These are phyloP conservation scores for Drosophila trichaetosa DNA, from an alignment of 2,888 invertebrate species.

Conservation along the genomic window DNA sequence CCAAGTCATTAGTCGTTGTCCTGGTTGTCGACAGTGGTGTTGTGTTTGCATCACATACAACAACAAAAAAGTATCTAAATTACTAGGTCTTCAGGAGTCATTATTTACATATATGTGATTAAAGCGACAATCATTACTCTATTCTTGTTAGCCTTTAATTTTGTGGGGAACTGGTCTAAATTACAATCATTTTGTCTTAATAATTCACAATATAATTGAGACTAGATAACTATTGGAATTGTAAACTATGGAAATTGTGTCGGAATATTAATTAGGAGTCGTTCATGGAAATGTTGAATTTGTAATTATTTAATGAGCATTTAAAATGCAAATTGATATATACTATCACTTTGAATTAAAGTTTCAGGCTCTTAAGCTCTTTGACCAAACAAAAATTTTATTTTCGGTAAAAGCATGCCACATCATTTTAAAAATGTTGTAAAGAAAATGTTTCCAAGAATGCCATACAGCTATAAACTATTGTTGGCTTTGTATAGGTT, in stretches of 20 bases:
- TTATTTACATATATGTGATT: slow-evolving; percentile 48
- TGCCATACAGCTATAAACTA: not conserved
- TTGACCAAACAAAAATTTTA: not conserved
- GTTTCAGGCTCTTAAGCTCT: not conserved
- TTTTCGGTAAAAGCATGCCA: slow-evolving; percentile 1
- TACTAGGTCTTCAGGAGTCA: slow-evolving; percentile 48
- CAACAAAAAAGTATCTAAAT: slow-evolving; percentile 56
- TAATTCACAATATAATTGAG: not conserved
- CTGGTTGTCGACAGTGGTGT: slow-evolving; percentile 32
- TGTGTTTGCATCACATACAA: slow-evolving; percentile 23
- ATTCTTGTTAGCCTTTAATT: slow-evolving; percentile 10
- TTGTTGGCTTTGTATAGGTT: slow-evolving; percentile 16
- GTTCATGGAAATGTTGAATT: not conserved
- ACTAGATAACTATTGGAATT: not conserved
- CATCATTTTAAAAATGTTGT: not conserved
- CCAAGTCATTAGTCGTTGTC: slow-evolving; percentile 75
- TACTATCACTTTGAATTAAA: not conserved
- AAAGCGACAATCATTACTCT: slow-evolving; percentile 22
- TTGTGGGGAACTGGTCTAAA: not conserved
- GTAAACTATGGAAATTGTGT: not conserved
- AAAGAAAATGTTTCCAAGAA: slow-evolving; percentile 6
- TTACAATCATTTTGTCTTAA: not conserved
- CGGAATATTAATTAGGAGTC: not conserved
- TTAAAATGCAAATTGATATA: not conserved
- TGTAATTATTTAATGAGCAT: not conserved